These are phyloP conservation scores for Panonychus citri DNA, from an alignment of 1,140 invertebrate species.

Conservation along the genomic window DNA sequence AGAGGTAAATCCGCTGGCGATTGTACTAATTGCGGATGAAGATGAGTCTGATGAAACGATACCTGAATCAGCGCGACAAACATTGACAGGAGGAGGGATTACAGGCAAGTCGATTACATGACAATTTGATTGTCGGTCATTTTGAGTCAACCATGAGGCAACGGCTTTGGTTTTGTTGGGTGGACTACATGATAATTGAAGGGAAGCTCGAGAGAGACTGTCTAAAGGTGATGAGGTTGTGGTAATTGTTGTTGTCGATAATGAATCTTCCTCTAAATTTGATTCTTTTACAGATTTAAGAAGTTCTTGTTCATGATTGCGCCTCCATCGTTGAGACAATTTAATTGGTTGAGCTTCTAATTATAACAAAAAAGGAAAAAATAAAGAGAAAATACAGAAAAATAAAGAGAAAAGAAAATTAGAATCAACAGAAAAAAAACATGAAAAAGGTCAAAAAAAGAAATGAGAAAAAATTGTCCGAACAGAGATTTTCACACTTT, in stretches of 20 bases:
- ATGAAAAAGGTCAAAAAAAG: too few relatives aligned
- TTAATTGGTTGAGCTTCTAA: conserved; percentile 12
- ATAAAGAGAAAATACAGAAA: not conserved
- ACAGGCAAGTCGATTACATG: too few relatives aligned
- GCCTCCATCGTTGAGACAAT: conserved; percentile 15
- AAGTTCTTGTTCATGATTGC: conserved; percentile 15
- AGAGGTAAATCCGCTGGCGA: too few relatives aligned
- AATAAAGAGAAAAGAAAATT: too few relatives aligned
- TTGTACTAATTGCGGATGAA: too few relatives aligned
- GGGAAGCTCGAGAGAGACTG: too few relatives aligned
- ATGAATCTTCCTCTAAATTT: too few relatives aligned
- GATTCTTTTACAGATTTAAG: conserved; percentile 2
- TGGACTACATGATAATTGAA: not conserved
- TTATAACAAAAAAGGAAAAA: not conserved
- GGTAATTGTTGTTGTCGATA: too few relatives aligned
- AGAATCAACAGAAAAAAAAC: not conserved
- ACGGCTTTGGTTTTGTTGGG: conserved; percentile 3
- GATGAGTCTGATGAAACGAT: too few relatives aligned
- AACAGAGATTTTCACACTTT: too few relatives aligned
- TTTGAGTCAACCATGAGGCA: conserved; percentile 8
- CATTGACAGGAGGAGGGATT: not conserved
- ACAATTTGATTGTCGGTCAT: not conserved
- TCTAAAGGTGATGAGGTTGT: not conserved
- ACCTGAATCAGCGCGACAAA: too few relatives aligned
- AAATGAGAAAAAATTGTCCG: too few relatives aligned